Conservation (phyloP, 2,113 vertebrate genomes). For the Marmota flaviventris region DNA sequence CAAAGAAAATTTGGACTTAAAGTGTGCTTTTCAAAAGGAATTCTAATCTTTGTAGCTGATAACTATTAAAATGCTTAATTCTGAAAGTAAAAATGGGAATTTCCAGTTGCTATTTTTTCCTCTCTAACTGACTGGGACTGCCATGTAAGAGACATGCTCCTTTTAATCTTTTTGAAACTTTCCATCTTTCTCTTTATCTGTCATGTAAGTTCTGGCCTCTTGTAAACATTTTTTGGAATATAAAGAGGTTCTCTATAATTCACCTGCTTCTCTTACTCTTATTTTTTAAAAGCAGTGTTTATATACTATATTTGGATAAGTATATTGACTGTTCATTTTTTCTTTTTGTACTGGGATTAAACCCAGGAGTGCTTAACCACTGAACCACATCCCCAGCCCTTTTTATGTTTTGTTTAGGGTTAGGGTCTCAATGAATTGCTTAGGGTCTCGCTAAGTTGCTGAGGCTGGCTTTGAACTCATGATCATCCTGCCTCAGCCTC, state of each 20-base stretch:
- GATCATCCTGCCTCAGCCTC: too few relatives aligned
- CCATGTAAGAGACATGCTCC: constrained; percentile 6
- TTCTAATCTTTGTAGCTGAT: constrained; percentile 3
- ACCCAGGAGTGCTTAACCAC: too few relatives aligned
- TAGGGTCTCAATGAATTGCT: too few relatives aligned
- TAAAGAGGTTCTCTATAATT: not conserved
- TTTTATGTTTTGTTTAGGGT: too few relatives aligned
- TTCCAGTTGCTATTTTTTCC: constrained; percentile 52
- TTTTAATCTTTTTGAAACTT: constrained; percentile 22
- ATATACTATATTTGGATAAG: not conserved
- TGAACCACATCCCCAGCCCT: too few relatives aligned
- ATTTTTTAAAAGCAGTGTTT: constrained; percentile 18
- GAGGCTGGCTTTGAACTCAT: too few relatives aligned
- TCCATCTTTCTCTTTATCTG: not conserved
- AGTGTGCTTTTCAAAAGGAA: constrained; percentile 44
- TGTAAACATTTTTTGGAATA: not conserved
- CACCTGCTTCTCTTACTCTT: constrained; percentile 45
- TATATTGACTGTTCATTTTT: not conserved
- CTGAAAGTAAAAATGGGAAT: constrained; percentile 60
- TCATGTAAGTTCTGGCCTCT: constrained; percentile 11
- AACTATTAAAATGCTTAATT: constrained; percentile 62
- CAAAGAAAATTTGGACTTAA: not conserved
- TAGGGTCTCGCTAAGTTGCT: too few relatives aligned
- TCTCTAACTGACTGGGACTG: not conserved
- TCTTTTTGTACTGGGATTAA: too few relatives aligned